These are phyloP conservation scores for Mesorhabditis sp. DNA, from an alignment of 2,888 invertebrate genomes.

Conservation along the genomic window DNA sequence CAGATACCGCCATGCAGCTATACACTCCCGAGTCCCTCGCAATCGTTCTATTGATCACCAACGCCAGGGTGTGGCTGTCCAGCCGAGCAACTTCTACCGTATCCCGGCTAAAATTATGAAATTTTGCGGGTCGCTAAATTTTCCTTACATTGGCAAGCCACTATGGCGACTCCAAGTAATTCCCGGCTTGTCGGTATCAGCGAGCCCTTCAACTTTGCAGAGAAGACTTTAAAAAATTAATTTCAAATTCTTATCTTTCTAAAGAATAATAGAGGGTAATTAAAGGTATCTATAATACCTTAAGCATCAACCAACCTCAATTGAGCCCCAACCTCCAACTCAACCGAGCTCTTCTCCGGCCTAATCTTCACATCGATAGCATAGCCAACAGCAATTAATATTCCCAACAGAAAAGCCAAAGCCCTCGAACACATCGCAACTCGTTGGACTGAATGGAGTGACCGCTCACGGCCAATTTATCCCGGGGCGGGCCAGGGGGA, in stretches of 20 bases:
- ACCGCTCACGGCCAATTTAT: too few species aligned
- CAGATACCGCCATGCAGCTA: background rate
- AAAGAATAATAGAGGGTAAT: background rate
- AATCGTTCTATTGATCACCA: background rate
- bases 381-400: background rate
- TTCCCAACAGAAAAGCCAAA: too few species aligned
- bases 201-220: background rate
- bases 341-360: background rate
- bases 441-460: too few species aligned
- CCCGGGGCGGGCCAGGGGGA: too few species aligned
- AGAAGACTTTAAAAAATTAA: background rate
- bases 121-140: background rate
- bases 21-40: background rate
- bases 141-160: background rate
- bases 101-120: background rate
- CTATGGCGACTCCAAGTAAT: background rate
- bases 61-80: background rate
- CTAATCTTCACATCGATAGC: background rate
- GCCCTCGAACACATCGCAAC: too few species aligned
- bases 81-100: background rate
- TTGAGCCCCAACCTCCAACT: background rate
- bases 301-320: background rate
- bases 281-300: too few species aligned
- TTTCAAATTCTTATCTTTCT: background rate
- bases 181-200: background rate